Conservation (phyloP, 1,140 invertebrate species). For the Bombus soroeensis region DNA sequence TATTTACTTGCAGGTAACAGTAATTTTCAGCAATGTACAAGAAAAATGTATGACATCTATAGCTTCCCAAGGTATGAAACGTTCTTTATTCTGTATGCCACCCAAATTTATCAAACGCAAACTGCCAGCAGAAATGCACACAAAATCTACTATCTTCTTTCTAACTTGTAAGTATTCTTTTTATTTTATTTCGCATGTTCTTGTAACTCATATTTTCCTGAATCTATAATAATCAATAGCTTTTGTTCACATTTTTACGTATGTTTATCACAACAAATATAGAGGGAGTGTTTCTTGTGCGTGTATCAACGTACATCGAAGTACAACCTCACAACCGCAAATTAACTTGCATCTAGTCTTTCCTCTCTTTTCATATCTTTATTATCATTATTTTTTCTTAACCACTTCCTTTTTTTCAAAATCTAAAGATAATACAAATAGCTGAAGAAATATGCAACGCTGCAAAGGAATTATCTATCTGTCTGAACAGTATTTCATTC, state of each 20-base stretch:
- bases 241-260: conserved; percentile 5
- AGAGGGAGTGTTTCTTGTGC: background rate
- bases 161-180: conserved; percentile 43
- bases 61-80: conserved; percentile 1
- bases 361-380: too few species aligned
- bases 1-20: background rate
- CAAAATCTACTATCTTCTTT: conserved; percentile 39
- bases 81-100: background rate
- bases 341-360: too few species aligned
- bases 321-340: conserved; percentile 13
- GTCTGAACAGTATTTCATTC: too few species aligned
- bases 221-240: background rate
- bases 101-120: conserved; percentile 22
- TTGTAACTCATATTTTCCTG: background rate
- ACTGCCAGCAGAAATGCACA: conserved; percentile 42
- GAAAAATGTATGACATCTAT: conserved; percentile 25
- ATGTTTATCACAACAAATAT: background rate
- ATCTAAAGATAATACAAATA: too few species aligned
- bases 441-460: too few species aligned
- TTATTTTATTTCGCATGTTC: background rate
- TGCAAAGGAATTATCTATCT: too few species aligned
- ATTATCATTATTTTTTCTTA: too few species aligned
- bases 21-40: conserved; percentile 9
- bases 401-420: too few species aligned
- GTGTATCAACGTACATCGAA: conserved; percentile 15